phyloP scores from a whole-genome alignment of 1,140 invertebrate genomes.

The Bombyx mori region DNA sequence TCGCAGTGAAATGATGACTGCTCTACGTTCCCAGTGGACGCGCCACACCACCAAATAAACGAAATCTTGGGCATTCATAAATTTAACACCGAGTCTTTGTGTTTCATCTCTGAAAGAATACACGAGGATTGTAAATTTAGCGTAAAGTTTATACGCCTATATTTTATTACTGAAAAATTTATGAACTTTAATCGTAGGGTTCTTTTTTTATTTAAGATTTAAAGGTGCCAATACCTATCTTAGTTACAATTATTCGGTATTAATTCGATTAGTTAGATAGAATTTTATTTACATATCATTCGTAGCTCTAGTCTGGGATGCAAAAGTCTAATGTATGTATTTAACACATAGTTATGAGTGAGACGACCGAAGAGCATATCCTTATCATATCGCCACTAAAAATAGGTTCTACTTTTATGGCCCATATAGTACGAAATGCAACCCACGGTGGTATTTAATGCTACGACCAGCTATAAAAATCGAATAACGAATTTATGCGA shows the following conservation, averaged over 20 bases:
- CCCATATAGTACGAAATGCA: slow-evolving; percentile 21
- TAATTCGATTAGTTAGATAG: slow-evolving; percentile 5
- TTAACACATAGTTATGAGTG: slow-evolving; percentile 8
- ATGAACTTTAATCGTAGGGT: too few relatives aligned
- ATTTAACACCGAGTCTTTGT: too few relatives aligned
- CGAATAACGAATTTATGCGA: slow-evolving; percentile 5
- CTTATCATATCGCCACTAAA: slow-evolving; percentile 29
- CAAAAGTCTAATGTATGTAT: not conserved
- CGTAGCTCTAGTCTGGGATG: slow-evolving; percentile 20
- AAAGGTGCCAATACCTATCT: slow-evolving; percentile 29
- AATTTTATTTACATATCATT: slow-evolving; percentile 38
- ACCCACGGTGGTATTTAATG: slow-evolving; percentile 19
- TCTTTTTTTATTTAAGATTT: slow-evolving; percentile 1
- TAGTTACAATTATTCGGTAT: slow-evolving; percentile 12
- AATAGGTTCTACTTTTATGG: slow-evolving; percentile 34
- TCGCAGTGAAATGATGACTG: slow-evolving; percentile 86
- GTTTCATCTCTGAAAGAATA: too few relatives aligned
- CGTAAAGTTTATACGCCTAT: too few relatives aligned
- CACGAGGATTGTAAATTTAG: too few relatives aligned
- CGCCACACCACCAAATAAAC: slow-evolving; percentile 87
- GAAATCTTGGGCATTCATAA: not conserved
- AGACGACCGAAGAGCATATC: slow-evolving; percentile 22
- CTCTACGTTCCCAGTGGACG: slow-evolving; percentile 85
- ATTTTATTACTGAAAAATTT: too few relatives aligned
- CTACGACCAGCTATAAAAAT: slow-evolving; percentile 24